Conservation (phyloP, 2,113 vertebrate genomes). For the Hyperopisus bebe region DNA sequence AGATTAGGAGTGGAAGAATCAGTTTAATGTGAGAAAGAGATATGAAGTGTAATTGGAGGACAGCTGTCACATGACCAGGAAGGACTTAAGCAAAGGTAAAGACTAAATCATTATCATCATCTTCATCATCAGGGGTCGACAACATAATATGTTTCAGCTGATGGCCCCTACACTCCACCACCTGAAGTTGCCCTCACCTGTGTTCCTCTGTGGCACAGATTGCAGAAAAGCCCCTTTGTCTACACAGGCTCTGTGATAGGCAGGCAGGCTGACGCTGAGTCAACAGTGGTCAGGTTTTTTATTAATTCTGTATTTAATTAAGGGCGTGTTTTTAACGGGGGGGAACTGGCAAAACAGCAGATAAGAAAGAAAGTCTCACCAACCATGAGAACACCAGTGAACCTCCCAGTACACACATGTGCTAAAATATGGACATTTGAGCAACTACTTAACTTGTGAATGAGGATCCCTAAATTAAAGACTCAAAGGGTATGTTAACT, state of each 20-base stretch:
- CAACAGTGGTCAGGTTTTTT: neutral
- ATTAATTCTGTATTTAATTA: conserved; percentile 23
- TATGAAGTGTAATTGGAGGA: neutral
- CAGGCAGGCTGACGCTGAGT: neutral
- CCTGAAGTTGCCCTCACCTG: neutral
- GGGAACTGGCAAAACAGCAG: neutral
- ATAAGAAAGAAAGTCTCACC: conserved; percentile 12
- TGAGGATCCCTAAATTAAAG: neutral
- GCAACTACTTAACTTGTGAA: neutral
- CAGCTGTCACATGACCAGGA: neutral
- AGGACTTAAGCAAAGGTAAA: neutral
- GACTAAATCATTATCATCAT: neutral
- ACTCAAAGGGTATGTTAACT: neutral
- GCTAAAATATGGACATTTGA: neutral
- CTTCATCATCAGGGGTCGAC: neutral
- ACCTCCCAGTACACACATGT: conserved; percentile 19
- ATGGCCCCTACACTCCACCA: neutral
- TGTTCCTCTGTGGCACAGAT: neutral
- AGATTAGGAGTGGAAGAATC: neutral
- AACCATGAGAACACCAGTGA: neutral
- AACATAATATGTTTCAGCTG: conserved; percentile 7
- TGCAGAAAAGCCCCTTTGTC: conserved; percentile 8
- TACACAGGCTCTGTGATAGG: neutral
- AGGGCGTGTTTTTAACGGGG: neutral
- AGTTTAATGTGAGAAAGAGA: neutral